These are phyloP conservation scores for Natrix natrix DNA, from an alignment of 2,797 vertebrate species.

Conservation along the genomic window DNA sequence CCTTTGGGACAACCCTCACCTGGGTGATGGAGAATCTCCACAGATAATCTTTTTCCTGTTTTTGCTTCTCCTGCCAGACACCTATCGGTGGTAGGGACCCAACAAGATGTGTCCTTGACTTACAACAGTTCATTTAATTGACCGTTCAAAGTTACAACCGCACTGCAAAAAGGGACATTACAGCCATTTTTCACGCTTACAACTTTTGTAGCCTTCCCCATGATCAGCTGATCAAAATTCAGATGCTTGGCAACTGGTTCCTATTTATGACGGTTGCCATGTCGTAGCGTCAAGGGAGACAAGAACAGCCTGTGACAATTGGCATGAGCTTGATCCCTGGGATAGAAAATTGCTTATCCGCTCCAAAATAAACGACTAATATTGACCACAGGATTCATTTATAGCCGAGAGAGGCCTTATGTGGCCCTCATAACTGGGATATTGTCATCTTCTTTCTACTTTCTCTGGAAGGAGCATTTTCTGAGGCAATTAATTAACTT, in stretches of 20 bases:
- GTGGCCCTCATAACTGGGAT: constrained; percentile 8
- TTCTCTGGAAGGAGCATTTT: constrained; percentile 5
- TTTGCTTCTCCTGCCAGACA: background rate
- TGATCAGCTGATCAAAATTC: too few relatives aligned
- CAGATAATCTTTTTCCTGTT: background rate
- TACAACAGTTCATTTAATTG: background rate
- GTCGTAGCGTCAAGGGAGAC: too few relatives aligned
- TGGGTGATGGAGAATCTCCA: too few relatives aligned
- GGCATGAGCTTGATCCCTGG: background rate
- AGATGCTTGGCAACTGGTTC: background rate
- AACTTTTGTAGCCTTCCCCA: background rate
- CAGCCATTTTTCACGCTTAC: background rate
- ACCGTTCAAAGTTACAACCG: background rate
- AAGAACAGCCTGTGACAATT: background rate
- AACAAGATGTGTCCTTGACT: background rate
- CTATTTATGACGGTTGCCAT: background rate
- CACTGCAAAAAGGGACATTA: background rate
- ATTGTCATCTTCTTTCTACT: constrained; percentile 11
- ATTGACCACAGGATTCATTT: background rate
- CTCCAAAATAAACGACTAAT: background rate
- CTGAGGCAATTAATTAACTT: constrained; percentile 42
- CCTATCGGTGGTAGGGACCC: background rate
- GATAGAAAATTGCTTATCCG: background rate
- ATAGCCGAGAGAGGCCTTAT: background rate
- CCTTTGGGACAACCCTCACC: too few relatives aligned